Evolutionary conservation across 2,888 invertebrate species (phyloP), one percentile per base, ranked within the genome.

Genomic region (Microdon myrmicae): DNA sequence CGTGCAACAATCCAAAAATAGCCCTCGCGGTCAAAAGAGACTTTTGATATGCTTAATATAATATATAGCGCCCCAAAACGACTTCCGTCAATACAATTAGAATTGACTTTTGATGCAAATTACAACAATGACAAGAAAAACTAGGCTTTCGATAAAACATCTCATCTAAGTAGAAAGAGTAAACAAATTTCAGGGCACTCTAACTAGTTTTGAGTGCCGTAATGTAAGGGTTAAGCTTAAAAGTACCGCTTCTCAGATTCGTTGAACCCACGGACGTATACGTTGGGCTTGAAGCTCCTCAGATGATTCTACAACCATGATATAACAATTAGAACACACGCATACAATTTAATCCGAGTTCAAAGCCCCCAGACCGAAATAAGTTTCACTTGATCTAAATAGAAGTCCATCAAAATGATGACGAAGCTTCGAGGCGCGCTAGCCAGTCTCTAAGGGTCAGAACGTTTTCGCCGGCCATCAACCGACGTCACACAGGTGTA

Each of bases 371-470:
- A 16, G 8, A 58, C 43, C 28, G 51, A 47, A 41, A 53, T 58
- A 47, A 53, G 53, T 64, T 64, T 64, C 64, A 64, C 58, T 64
- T 51, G 53, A 47, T 47, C 51, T 45, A 38, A 44, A 49, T 51
- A 49, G 48, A 37, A 31, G 10, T 12, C 38, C 6, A 39, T 23
- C 39, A 32, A 32, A 19, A n/a, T 17, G 23, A 53, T 48, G 64
- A 53, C 35, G 35, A 58, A 64, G 47, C 32, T 58, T 32, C 9
- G 25, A 45, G 19, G 34, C 22, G 7, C 20, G 17, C 19, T 8
- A 23, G 8, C 8, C 16, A 37, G 14, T 31, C 25, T 38, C 12
- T 26, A 9, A 22, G 12, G 25, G 22, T 23, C 31, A 43, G 41
- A 25, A 37, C 17, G 41, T 37, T 39, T 39, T 39, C 48, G 45